Evolutionary conservation across 92 coral and sea anemone genomes (phyloP), one percentile per base, ranked within the genome.

Genomic region (Epizoanthus scotinus): DNA sequence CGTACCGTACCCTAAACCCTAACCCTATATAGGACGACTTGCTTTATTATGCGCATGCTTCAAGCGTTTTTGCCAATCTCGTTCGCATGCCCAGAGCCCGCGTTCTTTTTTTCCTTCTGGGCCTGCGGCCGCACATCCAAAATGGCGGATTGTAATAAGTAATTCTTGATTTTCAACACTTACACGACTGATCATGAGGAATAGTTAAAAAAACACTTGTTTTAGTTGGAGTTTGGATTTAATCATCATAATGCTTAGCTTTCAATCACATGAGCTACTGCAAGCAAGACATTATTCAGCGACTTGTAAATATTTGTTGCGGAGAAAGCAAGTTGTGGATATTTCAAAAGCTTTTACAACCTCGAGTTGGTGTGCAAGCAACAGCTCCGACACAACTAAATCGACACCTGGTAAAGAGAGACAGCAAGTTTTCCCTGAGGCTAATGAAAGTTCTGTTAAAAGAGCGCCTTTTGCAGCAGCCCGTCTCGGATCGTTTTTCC

Each of bases 401-500:
- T 53, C 65, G 13, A 34, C 15, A 21, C 14, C 38, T 5, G 21
- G 42, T 25, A 75, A 59, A 19, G 80, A 21, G 29, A 36, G 21
- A 13, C 29, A 53, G 2, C 67, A 22, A 14, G 52, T 36, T 1
- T 58, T 40, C 20, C 17, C 69, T 27, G 69, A 49, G 53, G 61
- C 18, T 52, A 25, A 62, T 19, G 82, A 49, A 5, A 5, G 34
- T 17, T 44, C 63, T 1, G 52, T 18, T 77, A 17, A 1, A 19
- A 19, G 15, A 73, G 8, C 2, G 65, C 55, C 36, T 8, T 87
- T 83, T 72, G 79, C 89, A 27, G 87, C 89, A 34, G 84, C 97
- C 24, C 86, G 87, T 34, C 86, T 91, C 19, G 98, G 94, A 2
- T 80, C 85, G 10, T 94, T 92, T 81, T 92, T 83, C 49, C 98